A percentile compares a stretch with the other conserved stretches of the same genome.
Conservation (phyloP, 64 coral and sea anemone species). For the Pocillopora damicornis region DNA sequence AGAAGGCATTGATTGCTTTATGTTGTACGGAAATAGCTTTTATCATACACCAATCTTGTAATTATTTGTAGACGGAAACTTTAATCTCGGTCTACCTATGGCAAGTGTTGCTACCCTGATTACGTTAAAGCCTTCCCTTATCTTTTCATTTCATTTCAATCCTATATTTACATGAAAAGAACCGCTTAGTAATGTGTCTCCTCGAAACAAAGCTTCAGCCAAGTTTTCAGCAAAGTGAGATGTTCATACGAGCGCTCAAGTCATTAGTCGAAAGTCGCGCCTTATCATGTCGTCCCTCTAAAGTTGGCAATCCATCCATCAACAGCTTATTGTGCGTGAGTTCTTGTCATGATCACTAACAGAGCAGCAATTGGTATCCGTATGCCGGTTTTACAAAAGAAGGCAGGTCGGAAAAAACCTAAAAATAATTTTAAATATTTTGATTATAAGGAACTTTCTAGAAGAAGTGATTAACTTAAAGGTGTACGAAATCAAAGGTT, state of each 20-base stretch:
- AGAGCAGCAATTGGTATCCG: neutral
- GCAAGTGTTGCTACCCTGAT: conserved; percentile 3
- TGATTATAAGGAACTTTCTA: too few species aligned
- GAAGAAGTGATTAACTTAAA: too few species aligned
- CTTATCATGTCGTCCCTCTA: neutral
- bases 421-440: too few species aligned
- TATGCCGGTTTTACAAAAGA: neutral
- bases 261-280: neutral
- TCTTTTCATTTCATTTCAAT: neutral
- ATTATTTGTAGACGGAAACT: conserved; percentile 2
- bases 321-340: neutral
- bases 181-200: neutral
- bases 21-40: conserved; percentile 5
- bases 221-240: neutral
- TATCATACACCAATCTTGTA: neutral
- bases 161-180: neutral
- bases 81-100: neutral
- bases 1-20: neutral
- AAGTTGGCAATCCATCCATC: neutral
- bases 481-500: too few species aligned
- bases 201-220: neutral
- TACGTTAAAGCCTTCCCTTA: neutral
- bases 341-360: neutral
- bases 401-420: neutral
- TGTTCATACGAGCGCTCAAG: neutral